Percentiles rank a stretch among this genome's conserved stretches.
phyloP scores from a whole-genome alignment of 2,888 invertebrate genomes.

The Watsonalla binaria region DNA sequence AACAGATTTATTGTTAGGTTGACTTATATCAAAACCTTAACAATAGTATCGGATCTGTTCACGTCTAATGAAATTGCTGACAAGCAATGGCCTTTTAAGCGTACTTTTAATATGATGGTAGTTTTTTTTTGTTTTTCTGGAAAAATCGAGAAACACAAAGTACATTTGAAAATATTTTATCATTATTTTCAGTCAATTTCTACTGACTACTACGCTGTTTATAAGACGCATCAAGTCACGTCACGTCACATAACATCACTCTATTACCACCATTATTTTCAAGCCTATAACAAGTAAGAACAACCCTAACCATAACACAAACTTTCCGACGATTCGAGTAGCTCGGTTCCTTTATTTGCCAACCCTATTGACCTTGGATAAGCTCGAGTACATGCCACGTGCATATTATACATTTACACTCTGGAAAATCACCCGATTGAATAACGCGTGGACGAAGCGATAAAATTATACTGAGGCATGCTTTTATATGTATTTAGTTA shows the following conservation, averaged over 20 bases:
- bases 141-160: no score
- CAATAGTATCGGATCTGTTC: constrained; percentile 21
- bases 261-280: no score
- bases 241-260: no score
- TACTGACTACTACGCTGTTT: no score
- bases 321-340: not conserved
- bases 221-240: no score
- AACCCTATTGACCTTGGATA: not conserved
- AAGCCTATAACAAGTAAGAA: no score
- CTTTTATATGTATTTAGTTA: constrained; percentile 17
- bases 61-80: no score
- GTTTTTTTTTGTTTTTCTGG: no score
- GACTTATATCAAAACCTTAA: constrained; percentile 44
- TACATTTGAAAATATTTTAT: no score
- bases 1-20: constrained; percentile 61
- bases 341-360: not conserved
- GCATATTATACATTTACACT: not conserved
- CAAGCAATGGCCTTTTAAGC: no score
- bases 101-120: no score
- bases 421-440: constrained; percentile 1
- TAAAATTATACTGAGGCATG: not conserved
- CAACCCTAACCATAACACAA: not conserved
- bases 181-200: no score
- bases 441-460: not conserved
- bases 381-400: not conserved